Base-by-base conservation (phyloP, 2,797 vertebrate genomes). In the Acipenser oxyrinchus region DNA sequence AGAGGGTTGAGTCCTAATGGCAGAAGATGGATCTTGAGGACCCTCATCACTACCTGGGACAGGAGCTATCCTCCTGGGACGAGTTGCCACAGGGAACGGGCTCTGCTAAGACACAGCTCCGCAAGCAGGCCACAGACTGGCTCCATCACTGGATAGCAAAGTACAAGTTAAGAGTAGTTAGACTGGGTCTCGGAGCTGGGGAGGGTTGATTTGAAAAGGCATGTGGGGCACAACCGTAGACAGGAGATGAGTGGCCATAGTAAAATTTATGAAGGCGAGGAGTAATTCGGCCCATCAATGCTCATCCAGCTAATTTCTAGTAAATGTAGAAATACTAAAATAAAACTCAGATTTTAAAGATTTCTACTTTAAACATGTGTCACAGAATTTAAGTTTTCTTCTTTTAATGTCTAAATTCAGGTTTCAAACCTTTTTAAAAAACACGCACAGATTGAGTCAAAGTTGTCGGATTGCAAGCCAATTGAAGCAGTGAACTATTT, bases 401-500 rank as follows among this genome's bases (percentile, higher is more conserved):
- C 37, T 37, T 37, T 37, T 37, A 18, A 18, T 18, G 18, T 37
- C 37, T 37, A 0, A 37, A 37, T 37, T 4, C 37, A 37, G 37
- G 5, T 37, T 37, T 37, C 37, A 37, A 1, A 37, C 5, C 37
- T 37, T 37, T 37, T 37, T 37, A 4, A 37, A 37, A 37, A 4
- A 37, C 37, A 37, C 5, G 37, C 37, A 37, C 23, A 37, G 37
- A 37, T 37, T 37, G 37, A 37, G 37, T 37, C 37, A 37, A 37
- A 4, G 37, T 37, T 5, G 37, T 37, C 37, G 1, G 37, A 37
- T 37, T 37, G 37, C 37, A 37, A 37, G 37, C n/a, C 61, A 10
- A 70, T 82, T 3, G 82, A 89, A 2, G 79, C 84, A 62, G 75
- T 89, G 8, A 81, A 81, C 57, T 80, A 79, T 74, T 88, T 85